phyloP scores from a whole-genome alignment of 2,888 invertebrate species.

The Hartigia nigra region DNA sequence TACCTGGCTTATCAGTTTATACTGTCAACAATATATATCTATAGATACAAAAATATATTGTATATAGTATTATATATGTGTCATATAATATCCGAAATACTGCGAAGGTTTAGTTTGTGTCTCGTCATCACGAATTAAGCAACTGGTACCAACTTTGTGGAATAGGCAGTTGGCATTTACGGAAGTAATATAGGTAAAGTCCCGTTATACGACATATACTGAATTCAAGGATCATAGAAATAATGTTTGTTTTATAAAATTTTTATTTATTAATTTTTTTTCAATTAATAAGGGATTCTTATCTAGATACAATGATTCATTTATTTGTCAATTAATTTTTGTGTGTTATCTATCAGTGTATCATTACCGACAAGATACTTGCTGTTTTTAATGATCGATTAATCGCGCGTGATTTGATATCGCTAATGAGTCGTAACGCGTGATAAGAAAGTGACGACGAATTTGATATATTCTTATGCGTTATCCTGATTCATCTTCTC shows the following conservation, averaged over 20 bases:
- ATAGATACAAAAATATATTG: neutral
- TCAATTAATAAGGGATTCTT: neutral
- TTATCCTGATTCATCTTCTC: neutral
- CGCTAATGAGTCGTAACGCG: neutral
- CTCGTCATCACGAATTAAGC: neutral
- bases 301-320: neutral
- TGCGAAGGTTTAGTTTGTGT: neutral
- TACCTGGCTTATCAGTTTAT: neutral
- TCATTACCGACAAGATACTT: neutral
- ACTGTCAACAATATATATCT: neutral
- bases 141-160: neutral
- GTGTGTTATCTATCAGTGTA: neutral
- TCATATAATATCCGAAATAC: neutral
- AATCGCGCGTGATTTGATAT: neutral
- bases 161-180: neutral
- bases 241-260: no score
- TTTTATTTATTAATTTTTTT: no score
- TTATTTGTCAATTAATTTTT: neutral
- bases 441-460: neutral
- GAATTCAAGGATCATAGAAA: no score
- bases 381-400: neutral
- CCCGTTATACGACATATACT: neutral
- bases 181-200: neutral
- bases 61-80: neutral
- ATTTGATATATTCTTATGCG: neutral